phyloP scores from a whole-genome alignment of 2,888 invertebrate species.

The Ophion slaviceki region DNA sequence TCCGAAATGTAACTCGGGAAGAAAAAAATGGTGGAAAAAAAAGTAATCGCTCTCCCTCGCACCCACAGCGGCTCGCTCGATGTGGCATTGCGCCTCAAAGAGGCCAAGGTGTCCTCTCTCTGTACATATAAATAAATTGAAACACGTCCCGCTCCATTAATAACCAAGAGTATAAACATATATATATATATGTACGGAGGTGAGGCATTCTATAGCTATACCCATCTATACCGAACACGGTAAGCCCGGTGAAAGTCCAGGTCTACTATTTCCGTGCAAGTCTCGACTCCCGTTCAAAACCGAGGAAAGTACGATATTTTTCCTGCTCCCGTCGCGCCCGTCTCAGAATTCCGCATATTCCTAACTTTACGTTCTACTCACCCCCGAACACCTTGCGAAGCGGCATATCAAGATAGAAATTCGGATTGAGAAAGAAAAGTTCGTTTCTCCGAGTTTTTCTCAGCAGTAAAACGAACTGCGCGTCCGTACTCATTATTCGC shows the following conservation, averaged over 20 bases:
- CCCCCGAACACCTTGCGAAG: conserved; percentile 73
- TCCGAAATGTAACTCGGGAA: neutral
- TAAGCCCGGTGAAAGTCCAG: conserved; percentile 63
- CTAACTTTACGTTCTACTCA: conserved; percentile 64
- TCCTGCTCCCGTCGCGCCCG: conserved; percentile 15
- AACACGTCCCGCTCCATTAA: neutral
- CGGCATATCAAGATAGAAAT: conserved; percentile 71
- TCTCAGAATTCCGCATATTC: neutral
- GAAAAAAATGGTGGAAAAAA: neutral
- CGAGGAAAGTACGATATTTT: conserved; percentile 48
- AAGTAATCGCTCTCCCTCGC: neutral
- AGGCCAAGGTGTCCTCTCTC: neutral
- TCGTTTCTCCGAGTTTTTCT: conserved; percentile 73
- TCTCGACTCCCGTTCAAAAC: conserved; percentile 44
- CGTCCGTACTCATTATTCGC: conserved; percentile 64
- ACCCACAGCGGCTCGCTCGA: neutral
- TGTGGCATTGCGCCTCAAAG: neutral
- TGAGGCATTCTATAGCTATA: conserved; percentile 25
- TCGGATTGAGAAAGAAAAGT: conserved; percentile 70
- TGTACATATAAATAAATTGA: neutral
- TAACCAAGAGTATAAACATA: neutral
- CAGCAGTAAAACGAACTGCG: conserved; percentile 71
- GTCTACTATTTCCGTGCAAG: conserved; percentile 58
- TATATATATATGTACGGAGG: conserved; percentile 6
- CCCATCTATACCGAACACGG: conserved; percentile 43